Conservation (phyloP, 1,140 invertebrate species). For the Myzus persicae region DNA sequence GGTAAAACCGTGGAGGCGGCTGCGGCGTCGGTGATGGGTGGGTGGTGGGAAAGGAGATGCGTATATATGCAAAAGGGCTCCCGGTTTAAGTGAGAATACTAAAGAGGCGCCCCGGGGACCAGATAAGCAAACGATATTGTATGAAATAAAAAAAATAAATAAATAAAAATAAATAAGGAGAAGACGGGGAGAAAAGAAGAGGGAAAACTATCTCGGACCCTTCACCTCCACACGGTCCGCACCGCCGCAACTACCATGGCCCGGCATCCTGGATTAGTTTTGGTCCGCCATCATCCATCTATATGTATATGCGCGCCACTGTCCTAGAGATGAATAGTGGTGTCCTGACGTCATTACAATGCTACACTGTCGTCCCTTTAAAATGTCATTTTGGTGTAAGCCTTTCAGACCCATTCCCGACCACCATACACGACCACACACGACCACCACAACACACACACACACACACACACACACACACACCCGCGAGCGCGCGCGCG, state of each 20-base stretch:
- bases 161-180: neutral
- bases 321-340: slow-evolving; percentile 57
- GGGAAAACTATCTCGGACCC: neutral
- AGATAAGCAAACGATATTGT: slow-evolving; percentile 59
- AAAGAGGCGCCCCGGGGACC: slow-evolving; percentile 57
- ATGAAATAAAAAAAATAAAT: slow-evolving; percentile 53
- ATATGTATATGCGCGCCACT: slow-evolving; percentile 23
- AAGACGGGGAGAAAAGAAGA: neutral
- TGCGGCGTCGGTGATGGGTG: neutral
- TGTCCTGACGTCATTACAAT: slow-evolving; percentile 57
- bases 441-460: neutral
- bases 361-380: slow-evolving; percentile 55
- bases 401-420: slow-evolving; percentile 30
- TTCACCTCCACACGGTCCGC: neutral
- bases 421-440: neutral
- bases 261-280: slow-evolving; percentile 46
- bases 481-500: too few relatives aligned
- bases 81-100: slow-evolving; percentile 59
- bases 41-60: neutral
- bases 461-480: neutral
- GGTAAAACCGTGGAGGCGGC: neutral
- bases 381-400: slow-evolving; percentile 54
- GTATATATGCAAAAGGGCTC: slow-evolving; percentile 52
- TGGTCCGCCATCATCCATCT: slow-evolving; percentile 55
- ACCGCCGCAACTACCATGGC: neutral